phyloP scores from a whole-genome alignment of 2,888 invertebrate species.

The Drosophila conformis region DNA sequence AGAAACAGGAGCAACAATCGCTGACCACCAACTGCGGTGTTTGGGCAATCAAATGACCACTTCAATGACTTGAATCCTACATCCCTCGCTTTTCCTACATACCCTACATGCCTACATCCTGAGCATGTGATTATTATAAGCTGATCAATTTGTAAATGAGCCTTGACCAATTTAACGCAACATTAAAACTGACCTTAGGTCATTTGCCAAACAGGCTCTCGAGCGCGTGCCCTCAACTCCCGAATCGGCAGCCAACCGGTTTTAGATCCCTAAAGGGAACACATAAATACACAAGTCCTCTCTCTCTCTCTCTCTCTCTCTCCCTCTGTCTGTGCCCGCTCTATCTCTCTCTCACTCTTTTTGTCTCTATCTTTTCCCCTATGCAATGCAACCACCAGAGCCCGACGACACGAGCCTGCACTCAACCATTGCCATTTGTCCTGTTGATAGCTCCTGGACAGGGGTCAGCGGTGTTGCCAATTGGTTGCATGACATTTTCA shows the following conservation, averaged over 20 bases:
- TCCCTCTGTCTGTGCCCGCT: neutral
- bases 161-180: constrained; percentile 64
- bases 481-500: constrained; percentile 70
- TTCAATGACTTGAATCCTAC: constrained; percentile 29
- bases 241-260: constrained; percentile 54
- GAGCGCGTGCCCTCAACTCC: constrained; percentile 41
- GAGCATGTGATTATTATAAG: constrained; percentile 25
- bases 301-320: neutral
- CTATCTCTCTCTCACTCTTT: neutral
- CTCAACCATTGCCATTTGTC: constrained; percentile 46
- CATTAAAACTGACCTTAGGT: constrained; percentile 74
- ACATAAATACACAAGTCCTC: neutral
- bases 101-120: constrained; percentile 8
- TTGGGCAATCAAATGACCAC: constrained; percentile 50
- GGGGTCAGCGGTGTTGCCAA: constrained; percentile 65
- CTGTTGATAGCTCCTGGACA: constrained; percentile 44
- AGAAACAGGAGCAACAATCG: constrained; percentile 37
- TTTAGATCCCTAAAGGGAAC: constrained; percentile 28
- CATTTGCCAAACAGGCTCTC: constrained; percentile 51
- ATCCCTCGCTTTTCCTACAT: neutral
- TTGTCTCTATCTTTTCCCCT: neutral
- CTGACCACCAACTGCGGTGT: constrained; percentile 64
- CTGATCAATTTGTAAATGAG: constrained; percentile 63
- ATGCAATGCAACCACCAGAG: constrained; percentile 52
- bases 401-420: constrained; percentile 36